These are phyloP conservation scores for Strigamia transsilvanica DNA, from an alignment of 2,888 invertebrate species.

Conservation along the genomic window DNA sequence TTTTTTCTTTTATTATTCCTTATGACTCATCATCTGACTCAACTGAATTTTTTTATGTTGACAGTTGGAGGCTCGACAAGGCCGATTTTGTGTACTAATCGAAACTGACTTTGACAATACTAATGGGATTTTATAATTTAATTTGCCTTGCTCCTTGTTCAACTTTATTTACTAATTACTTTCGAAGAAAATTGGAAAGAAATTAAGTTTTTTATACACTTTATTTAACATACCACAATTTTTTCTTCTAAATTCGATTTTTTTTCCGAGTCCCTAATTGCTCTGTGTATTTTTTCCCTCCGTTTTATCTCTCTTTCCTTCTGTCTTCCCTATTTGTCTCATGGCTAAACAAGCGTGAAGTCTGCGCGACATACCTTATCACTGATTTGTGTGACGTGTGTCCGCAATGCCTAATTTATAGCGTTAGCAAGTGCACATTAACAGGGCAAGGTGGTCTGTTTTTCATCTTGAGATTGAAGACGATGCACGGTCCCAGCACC, in stretches of 20 bases:
- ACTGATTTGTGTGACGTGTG: constrained; percentile 42
- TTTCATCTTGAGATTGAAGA: constrained; percentile 12
- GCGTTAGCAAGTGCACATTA: constrained; percentile 23
- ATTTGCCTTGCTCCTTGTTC: neutral
- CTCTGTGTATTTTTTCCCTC: neutral
- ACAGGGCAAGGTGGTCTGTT: constrained; percentile 14
- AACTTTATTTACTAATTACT: constrained; percentile 33
- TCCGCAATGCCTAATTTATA: constrained; percentile 41
- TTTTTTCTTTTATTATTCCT: neutral
- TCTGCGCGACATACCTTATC: constrained; percentile 21
- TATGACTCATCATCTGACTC: constrained; percentile 41
- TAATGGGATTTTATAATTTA: constrained; percentile 37
- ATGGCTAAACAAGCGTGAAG: constrained; percentile 33
- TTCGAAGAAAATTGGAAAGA: neutral
- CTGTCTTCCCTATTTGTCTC: constrained; percentile 27
- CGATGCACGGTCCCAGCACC: neutral
- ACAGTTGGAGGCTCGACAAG: neutral
- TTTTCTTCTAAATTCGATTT: neutral
- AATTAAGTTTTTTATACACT: neutral
- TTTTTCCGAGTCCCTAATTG: neutral
- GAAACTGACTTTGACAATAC: constrained; percentile 28
- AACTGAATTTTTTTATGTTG: constrained; percentile 11
- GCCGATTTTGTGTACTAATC: constrained; percentile 28
- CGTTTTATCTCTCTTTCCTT: constrained; percentile 11
- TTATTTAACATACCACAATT: neutral